Evolutionary conservation across 2,797 vertebrate genomes (phyloP).

Genomic region (Syngnathus rostellatus): DNA sequence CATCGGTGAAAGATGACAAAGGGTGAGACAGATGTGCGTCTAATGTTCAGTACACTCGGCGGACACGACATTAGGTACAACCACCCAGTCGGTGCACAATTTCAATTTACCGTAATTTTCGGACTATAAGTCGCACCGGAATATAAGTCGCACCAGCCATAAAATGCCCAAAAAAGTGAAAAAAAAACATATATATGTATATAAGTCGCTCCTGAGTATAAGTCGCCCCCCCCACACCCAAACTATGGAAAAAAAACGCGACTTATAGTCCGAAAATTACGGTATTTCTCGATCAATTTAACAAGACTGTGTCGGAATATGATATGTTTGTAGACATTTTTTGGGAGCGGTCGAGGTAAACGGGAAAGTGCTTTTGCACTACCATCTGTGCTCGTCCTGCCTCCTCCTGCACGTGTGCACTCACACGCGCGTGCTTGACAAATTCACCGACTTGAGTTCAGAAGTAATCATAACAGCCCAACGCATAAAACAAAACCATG

Average conservation of each 20-base stretch:
- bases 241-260: no score
- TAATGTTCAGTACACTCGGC: neutral
- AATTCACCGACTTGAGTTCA: slow-evolving; percentile 7
- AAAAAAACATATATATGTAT: no score
- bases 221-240: no score
- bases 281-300: no score
- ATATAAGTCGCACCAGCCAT: no score
- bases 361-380: slow-evolving; percentile 10
- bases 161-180: no score
- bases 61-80: neutral
- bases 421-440: slow-evolving; percentile 7
- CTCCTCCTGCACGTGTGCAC: slow-evolving; percentile 6
- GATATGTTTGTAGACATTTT: neutral
- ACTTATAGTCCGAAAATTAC: no score
- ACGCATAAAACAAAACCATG: slow-evolving; percentile 2
- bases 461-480: neutral
- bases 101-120: neutral
- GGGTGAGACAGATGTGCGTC: slow-evolving; percentile 67
- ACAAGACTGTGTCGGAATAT: no score
- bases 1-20: slow-evolving; percentile 87
- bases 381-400: slow-evolving; percentile 32
- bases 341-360: slow-evolving; percentile 5
- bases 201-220: no score
- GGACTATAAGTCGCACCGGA: no score
- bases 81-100: neutral